phyloP scores from a whole-genome alignment of 2,797 vertebrate species.

The Acridotheres tristis region DNA sequence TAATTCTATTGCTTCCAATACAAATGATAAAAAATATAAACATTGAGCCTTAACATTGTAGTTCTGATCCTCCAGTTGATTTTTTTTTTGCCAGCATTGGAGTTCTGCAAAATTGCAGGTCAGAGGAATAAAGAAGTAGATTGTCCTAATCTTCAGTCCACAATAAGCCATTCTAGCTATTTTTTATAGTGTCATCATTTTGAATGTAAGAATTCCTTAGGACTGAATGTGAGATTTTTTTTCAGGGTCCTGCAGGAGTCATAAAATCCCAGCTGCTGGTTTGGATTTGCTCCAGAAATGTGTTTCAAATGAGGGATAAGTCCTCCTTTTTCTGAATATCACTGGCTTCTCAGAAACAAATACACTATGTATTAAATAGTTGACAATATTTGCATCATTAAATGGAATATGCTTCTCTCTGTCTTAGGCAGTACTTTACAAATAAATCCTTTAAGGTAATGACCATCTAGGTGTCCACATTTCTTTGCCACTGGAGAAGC shows the following conservation, averaged over 20 bases:
- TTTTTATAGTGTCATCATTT: not conserved
- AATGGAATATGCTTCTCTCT: not conserved
- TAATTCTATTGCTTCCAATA: not conserved
- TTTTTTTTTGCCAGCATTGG: not conserved
- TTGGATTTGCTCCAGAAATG: constrained; percentile 59
- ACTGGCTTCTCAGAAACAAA: constrained; percentile 33
- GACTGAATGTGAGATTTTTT: constrained; percentile 28
- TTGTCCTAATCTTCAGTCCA: not conserved
- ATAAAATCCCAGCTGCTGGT: constrained; percentile 66
- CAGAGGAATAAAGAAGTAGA: not conserved
- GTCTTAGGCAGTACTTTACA: not conserved
- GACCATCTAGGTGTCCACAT: not conserved
- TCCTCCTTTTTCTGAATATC: constrained; percentile 33
- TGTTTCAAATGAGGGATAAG: constrained; percentile 25
- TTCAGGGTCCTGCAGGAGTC: constrained; percentile 34
- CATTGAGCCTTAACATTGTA: not conserved
- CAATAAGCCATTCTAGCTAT: not conserved
- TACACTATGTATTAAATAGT: constrained; percentile 13
- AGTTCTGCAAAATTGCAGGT: constrained; percentile 12
- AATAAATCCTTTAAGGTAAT: constrained; percentile 3
- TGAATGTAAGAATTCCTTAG: constrained; percentile 38
- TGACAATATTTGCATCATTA: not conserved
- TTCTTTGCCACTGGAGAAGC: constrained; percentile 21
- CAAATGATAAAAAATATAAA: not conserved
- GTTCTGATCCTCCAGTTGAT: not conserved